These are phyloP conservation scores for Alcedo atthis DNA, from an alignment of 2,797 vertebrate species.

Conservation along the genomic window DNA sequence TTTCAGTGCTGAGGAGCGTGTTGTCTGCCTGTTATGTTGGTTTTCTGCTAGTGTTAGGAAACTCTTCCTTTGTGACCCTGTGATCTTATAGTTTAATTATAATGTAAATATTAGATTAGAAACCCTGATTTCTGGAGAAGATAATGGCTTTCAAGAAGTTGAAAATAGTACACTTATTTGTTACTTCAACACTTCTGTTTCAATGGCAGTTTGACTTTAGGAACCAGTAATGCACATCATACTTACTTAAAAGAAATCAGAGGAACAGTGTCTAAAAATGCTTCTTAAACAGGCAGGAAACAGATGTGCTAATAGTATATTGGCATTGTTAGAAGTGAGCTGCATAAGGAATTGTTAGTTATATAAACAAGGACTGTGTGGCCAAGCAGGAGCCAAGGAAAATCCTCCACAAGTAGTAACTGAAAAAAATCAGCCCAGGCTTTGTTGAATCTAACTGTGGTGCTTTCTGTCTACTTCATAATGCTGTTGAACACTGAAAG, in stretches of 20 bases:
- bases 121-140: neutral
- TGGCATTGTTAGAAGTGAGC: neutral
- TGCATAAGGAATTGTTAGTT: neutral
- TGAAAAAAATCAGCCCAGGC: neutral
- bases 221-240: neutral
- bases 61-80: neutral
- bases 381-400: neutral
- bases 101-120: neutral
- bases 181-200: neutral
- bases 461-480: neutral
- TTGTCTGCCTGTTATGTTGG: neutral
- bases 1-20: neutral
- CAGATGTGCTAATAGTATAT: rapidly evolving
- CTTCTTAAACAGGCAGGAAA: neutral
- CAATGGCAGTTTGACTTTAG: neutral
- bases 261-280: neutral
- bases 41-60: neutral
- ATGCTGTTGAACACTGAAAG: neutral
- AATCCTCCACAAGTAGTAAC: neutral
- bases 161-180: neutral
- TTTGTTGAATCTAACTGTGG: neutral
- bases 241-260: neutral
- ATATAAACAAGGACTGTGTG: neutral
- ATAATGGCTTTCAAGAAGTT: neutral
- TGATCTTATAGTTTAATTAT: neutral